Conservation (phyloP, 2,888 invertebrate genomes). For the Campopleginae sp. region DNA sequence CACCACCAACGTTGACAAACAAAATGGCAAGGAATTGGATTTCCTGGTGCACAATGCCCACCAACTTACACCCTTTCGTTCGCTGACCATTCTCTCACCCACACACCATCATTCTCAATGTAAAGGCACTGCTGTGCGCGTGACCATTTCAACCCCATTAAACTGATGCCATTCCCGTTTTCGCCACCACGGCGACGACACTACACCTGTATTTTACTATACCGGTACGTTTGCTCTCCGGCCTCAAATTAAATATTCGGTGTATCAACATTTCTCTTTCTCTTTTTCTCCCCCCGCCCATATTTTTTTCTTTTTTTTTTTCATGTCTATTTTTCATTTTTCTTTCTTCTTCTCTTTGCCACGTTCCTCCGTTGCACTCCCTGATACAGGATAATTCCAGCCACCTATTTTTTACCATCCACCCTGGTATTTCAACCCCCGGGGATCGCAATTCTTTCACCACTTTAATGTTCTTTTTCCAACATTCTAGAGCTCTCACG, state of each 20-base stretch:
- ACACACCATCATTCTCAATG: conserved; percentile 7
- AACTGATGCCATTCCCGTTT: conserved; percentile 64
- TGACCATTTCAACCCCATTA: conserved; percentile 68
- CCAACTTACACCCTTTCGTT: conserved; percentile 25
- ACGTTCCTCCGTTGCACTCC: conserved; percentile 11
- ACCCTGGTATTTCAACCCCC: conserved; percentile 27
- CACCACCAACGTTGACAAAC: background rate
- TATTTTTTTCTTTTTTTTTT: background rate
- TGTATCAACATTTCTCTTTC: conserved; percentile 57
- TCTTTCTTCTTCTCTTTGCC: background rate
- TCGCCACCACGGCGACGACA: conserved; percentile 53
- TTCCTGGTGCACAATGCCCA: background rate
- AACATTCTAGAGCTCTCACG: conserved; percentile 1
- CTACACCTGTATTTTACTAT: conserved; percentile 33
- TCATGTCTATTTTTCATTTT: background rate
- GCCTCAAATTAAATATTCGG: conserved; percentile 66
- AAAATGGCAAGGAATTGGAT: background rate
- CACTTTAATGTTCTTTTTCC: conserved; percentile 14
- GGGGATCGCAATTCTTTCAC: conserved; percentile 20
- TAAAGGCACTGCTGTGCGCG: conserved; percentile 49
- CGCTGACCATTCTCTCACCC: background rate
- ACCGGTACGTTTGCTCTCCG: conserved; percentile 52
- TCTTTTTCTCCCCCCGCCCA: background rate
- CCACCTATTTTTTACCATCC: conserved; percentile 46
- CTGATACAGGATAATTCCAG: conserved; percentile 51